A percentile compares a stretch with the other conserved stretches of the same genome.
These are phyloP conservation scores for Glaucopsyche alexis DNA, from an alignment of 2,888 invertebrate genomes.

Conservation along the genomic window DNA sequence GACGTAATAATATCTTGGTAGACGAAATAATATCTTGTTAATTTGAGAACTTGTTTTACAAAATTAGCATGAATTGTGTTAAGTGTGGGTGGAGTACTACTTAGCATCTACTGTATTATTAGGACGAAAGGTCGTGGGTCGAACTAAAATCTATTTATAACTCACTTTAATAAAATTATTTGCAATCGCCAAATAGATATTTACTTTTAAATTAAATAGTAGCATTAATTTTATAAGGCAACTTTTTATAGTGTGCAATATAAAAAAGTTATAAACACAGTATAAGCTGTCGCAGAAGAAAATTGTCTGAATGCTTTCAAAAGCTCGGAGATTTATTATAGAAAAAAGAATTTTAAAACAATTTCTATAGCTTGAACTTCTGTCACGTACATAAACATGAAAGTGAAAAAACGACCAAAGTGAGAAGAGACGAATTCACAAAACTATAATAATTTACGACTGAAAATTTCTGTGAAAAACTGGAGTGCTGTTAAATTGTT, in stretches of 20 bases:
- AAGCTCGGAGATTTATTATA: not conserved
- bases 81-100: not conserved
- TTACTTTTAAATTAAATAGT: not conserved
- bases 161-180: not conserved
- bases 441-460: not conserved
- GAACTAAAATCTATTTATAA: too few relatives aligned
- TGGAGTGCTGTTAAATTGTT: not conserved
- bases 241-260: not conserved
- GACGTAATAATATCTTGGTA: not conserved
- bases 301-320: not conserved
- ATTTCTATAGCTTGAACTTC: not conserved
- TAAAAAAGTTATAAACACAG: not conserved
- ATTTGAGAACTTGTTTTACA: not conserved
- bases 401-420: not conserved
- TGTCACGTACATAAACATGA: not conserved
- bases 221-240: not conserved
- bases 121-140: too few relatives aligned
- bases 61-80: not conserved
- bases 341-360: not conserved
- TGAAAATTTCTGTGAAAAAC: not conserved
- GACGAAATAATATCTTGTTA: not conserved
- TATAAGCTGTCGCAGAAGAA: not conserved
- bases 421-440: not conserved
- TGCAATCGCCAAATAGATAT: not conserved
- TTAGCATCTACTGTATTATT: too few relatives aligned